phyloP scores from a whole-genome alignment of 2,888 invertebrate genomes.

The Drosophila rubida region DNA sequence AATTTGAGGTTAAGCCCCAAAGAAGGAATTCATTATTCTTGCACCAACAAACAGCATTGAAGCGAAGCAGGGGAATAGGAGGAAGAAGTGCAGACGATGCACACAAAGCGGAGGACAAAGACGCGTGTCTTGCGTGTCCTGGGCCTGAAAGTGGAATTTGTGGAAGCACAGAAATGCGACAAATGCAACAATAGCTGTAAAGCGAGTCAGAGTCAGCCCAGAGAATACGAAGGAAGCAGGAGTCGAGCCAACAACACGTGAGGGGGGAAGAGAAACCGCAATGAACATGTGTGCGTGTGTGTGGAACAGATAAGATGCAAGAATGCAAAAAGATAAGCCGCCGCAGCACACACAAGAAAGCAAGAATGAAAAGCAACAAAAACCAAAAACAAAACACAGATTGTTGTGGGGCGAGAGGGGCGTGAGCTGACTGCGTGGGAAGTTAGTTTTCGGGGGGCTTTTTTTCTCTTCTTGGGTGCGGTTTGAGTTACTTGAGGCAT shows the following conservation, averaged over 20 bases:
- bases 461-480: conserved; percentile 2
- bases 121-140: conserved; percentile 58
- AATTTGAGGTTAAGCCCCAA: conserved; percentile 74
- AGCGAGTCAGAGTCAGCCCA: conserved; percentile 41
- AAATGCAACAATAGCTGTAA: conserved; percentile 77
- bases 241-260: conserved; percentile 18
- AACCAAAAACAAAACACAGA: conserved; percentile 16
- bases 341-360: conserved; percentile 12
- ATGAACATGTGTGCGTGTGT: conserved; percentile 25
- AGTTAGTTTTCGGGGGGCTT: conserved; percentile 6
- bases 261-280: conserved; percentile 42
- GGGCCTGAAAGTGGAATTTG: conserved; percentile 44
- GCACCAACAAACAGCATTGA: conserved; percentile 23
- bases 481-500: conserved; percentile 17
- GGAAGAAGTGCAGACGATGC: conserved; percentile 1
- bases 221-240: conserved; percentile 23
- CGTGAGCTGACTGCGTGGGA: conserved; percentile 14
- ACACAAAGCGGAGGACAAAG: conserved; percentile 24
- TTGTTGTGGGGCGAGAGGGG: not conserved
- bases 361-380: not conserved
- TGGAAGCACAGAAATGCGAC: conserved; percentile 69
- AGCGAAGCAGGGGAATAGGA: conserved; percentile 16
- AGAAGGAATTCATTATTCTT: conserved; percentile 72
- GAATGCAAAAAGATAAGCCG: conserved; percentile 54
- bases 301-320: conserved; percentile 48